Conservation (phyloP, 2,113 vertebrate species). For the Rhea pennata region DNA sequence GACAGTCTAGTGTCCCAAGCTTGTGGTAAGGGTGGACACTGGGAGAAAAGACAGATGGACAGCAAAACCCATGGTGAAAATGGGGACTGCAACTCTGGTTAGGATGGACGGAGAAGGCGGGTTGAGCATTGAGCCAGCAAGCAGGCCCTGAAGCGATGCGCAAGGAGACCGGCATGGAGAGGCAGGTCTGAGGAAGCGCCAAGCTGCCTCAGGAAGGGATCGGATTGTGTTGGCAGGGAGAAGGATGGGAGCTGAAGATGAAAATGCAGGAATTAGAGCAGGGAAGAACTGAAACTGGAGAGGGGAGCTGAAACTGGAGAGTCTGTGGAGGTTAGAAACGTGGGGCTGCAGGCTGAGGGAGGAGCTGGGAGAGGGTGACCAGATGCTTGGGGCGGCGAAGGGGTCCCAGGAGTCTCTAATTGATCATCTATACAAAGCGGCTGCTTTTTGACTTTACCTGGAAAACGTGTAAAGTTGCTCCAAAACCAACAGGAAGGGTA, state of each 20-base stretch:
- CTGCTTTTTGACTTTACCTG: background rate
- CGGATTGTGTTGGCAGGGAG: no score
- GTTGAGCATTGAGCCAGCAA: background rate
- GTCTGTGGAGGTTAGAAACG: background rate
- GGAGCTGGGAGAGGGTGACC: background rate
- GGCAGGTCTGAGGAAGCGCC: background rate
- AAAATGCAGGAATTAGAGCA: background rate
- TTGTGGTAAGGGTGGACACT: background rate
- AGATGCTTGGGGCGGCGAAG: rapidly evolving
- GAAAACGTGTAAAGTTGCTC: background rate
- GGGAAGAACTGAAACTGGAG: background rate
- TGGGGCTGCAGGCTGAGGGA: background rate
- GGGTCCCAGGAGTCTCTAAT: background rate
- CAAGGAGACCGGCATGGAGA: background rate
- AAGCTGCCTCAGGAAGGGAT: background rate
- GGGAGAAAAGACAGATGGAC: background rate
- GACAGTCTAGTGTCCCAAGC: background rate
- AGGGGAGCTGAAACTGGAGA: background rate
- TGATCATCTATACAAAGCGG: background rate
- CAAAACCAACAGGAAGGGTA: background rate
- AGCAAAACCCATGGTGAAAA: background rate
- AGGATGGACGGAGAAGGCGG: background rate
- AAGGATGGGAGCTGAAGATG: background rate
- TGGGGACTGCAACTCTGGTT: background rate
- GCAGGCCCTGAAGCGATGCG: background rate